These are phyloP conservation scores for Nannoperca australis DNA, from an alignment of 2,797 vertebrate genomes.

Conservation along the genomic window DNA sequence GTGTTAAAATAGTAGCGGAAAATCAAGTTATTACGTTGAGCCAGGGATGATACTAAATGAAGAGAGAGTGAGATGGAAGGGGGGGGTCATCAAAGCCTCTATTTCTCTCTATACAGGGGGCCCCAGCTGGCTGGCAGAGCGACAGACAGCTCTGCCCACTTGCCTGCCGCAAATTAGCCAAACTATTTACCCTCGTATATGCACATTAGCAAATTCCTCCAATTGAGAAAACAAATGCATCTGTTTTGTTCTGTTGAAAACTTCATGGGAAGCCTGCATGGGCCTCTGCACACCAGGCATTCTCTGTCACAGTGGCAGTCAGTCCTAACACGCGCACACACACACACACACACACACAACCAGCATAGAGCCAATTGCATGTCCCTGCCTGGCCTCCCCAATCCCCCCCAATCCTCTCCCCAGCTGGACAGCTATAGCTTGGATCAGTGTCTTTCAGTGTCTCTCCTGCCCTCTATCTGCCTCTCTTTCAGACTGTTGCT, in stretches of 20 bases:
- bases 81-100: constrained; percentile 44
- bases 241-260: constrained; percentile 77
- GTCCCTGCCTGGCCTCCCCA: constrained; percentile 62
- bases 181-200: constrained; percentile 79
- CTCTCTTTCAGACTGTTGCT: constrained; percentile 27
- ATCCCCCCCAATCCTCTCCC: constrained; percentile 58
- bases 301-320: constrained; percentile 70
- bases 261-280: constrained; percentile 78
- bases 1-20: constrained; percentile 31
- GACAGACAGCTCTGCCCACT: constrained; percentile 54
- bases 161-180: constrained; percentile 79
- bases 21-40: constrained; percentile 37
- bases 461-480: constrained; percentile 43
- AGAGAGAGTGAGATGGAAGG: constrained; percentile 6
- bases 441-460: constrained; percentile 47
- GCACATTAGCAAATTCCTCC: constrained; percentile 83
- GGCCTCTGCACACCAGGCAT: constrained; percentile 81
- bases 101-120: constrained; percentile 43
- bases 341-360: constrained; percentile 32
- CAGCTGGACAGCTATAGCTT: constrained; percentile 66
- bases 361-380: constrained; percentile 65
- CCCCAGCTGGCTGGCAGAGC: constrained; percentile 71
- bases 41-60: constrained; percentile 38
- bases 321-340: constrained; percentile 31
- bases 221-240: constrained; percentile 84